phyloP scores from a whole-genome alignment of 2,797 vertebrate species.

The Arremon brunneinucha region DNA sequence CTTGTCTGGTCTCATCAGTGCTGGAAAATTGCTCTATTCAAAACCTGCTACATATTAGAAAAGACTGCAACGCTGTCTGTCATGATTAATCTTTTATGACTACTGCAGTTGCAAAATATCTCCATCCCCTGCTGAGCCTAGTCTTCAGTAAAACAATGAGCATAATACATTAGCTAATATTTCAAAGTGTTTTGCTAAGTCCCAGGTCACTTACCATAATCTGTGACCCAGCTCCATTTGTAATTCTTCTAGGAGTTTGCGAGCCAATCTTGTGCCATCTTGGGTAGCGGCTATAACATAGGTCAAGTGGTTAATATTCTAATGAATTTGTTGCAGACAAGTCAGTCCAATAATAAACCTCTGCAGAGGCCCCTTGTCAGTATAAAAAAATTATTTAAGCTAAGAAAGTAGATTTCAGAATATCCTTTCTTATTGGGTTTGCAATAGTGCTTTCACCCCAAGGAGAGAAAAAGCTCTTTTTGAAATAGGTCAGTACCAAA shows the following conservation, averaged over 20 bases:
- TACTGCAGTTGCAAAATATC: not conserved
- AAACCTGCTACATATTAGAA: not conserved
- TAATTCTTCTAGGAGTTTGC: not conserved
- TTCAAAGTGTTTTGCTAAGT: not conserved
- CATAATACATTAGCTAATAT: not conserved
- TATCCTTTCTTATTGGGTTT: not conserved
- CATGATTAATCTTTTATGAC: not conserved
- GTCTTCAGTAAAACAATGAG: not conserved
- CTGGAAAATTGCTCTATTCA: not conserved
- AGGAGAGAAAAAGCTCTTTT: not conserved
- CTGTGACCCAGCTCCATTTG: not conserved
- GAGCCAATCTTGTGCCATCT: not conserved
- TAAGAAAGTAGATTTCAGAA: not conserved
- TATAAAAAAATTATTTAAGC: not conserved
- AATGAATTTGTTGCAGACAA: slow-evolving; percentile 5
- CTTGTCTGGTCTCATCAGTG: not conserved
- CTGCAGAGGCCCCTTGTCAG: not conserved
- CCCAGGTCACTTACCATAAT: not conserved
- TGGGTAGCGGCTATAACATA: not conserved
- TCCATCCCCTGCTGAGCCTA: not conserved
- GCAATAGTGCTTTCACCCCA: not conserved
- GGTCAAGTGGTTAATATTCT: slow-evolving; percentile 19
- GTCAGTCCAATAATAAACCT: not conserved
- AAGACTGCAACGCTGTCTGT: not conserved
- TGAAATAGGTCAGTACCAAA: not conserved